Evolutionary conservation across 2,113 vertebrate genomes (phyloP), one percentile per base, ranked within the genome.

Genomic region (Centrocercus urophasianus): DNA sequence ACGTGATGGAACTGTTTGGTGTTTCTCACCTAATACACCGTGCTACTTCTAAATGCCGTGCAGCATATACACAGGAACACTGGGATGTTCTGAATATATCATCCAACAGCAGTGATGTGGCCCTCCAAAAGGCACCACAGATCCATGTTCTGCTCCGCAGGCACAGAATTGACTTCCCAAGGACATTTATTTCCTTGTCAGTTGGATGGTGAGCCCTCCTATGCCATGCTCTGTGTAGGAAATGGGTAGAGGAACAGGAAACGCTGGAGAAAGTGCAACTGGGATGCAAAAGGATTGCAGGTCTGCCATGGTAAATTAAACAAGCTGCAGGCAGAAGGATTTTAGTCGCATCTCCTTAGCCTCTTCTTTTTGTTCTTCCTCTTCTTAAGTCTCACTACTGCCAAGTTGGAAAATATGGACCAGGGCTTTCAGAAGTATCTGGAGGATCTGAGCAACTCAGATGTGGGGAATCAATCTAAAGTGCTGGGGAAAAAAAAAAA

Each of bases 191-290:
- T 60, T 56, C 57, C 76, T 34, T 48, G 59, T 50, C 20, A 57
- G 34, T 38, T 60, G 3, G 2, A 0, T 59, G 13, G 8, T 34
- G 32, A 40, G 38, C 2, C 21, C 45, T 56, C 34, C 27, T 13
- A 36, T 16, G 43, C 28, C 13, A 59, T 40, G 9, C n/a, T 60
- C 61, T 3, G 2, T 0, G 4, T 3, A 2, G 8, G 28, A 34
- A 71, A 75, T 57, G n/a, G 27, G 11, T 2, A 13, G 5, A 21
- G 59, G 17, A 20, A 6, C 13, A 32, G 45, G 45, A 24, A 19
- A 73, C 21, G 19, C 5, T 38, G 69, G n/a, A 79, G 21, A 43
- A 76, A 77, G 17, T 20, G 28, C n/a, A 66, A 11, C 15, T 36
- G 65, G 36, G 11, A 36, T 72, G 32, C 0, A 2, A 34, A 40